phyloP scores from a whole-genome alignment of 2,888 invertebrate species.

The Polyommatus iphigenia region DNA sequence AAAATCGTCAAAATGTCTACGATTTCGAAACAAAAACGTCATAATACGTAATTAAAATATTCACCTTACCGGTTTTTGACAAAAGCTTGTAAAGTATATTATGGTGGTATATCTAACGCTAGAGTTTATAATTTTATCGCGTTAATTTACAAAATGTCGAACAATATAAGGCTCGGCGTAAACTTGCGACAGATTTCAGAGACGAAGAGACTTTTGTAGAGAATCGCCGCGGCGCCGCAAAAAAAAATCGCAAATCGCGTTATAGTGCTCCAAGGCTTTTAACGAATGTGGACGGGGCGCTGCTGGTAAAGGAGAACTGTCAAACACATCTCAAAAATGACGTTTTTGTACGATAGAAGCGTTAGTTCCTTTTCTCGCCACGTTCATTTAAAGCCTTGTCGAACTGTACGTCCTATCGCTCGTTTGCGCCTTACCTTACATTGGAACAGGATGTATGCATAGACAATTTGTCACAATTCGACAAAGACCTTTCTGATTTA shows the following conservation, averaged over 20 bases:
- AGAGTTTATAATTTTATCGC: constrained; percentile 4
- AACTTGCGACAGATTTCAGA: not conserved
- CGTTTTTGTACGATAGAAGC: too few species aligned
- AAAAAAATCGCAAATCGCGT: too few species aligned
- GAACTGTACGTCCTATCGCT: not conserved
- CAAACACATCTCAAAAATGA: too few species aligned
- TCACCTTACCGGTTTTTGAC: not conserved
- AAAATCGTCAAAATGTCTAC: not conserved
- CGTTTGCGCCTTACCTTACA: not conserved
- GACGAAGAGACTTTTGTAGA: too few species aligned
- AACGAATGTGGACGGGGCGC: too few species aligned
- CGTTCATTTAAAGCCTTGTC: too few species aligned
- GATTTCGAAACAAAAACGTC: not conserved
- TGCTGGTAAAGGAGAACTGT: too few species aligned
- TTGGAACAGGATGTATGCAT: constrained; percentile 15
- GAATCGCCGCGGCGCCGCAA: not conserved
- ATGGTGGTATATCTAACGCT: not conserved
- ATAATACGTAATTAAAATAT: not conserved
- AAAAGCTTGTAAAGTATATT: constrained; percentile 13
- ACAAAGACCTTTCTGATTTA: constrained; percentile 22
- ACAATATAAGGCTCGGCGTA: not conserved
- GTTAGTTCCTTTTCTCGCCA: too few species aligned
- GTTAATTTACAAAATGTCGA: constrained; percentile 9
- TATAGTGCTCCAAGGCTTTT: too few species aligned
- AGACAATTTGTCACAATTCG: constrained; percentile 29